phyloP scores from a whole-genome alignment of 64 coral and sea anemone genomes.

The Exaiptasia diaphana region DNA sequence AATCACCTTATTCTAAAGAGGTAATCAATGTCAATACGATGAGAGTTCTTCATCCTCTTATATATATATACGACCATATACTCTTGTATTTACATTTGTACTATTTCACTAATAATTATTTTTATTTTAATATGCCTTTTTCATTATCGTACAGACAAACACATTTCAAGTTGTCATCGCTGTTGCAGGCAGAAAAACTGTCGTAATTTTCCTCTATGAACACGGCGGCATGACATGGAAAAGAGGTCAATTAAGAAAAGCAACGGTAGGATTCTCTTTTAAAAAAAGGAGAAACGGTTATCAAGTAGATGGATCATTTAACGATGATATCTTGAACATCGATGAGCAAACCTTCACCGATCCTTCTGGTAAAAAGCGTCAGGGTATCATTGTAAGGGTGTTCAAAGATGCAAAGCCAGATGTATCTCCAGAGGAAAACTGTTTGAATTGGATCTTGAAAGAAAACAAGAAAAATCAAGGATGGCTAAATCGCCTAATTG shows the following conservation, averaged over 20 bases:
- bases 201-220: constrained; percentile 24
- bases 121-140: neutral
- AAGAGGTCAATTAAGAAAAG: neutral
- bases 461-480: neutral
- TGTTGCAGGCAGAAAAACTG: constrained; percentile 2
- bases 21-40: too few relatives aligned
- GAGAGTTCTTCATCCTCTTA: too few relatives aligned
- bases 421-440: constrained; percentile 15
- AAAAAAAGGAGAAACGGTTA: neutral
- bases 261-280: constrained; percentile 35
- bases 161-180: constrained; percentile 26
- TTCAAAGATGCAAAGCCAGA: neutral
- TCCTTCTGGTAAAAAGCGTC: neutral
- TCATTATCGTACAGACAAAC: constrained; percentile 8
- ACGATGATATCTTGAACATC: constrained; percentile 33
- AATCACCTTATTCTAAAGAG: too few relatives aligned
- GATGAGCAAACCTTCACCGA: constrained; percentile 1
- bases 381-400: constrained; percentile 16
- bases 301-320: constrained; percentile 16
- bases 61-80: too few relatives aligned
- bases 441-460: constrained; percentile 28
- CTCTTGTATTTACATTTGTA: neutral
- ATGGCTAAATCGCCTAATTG: neutral
- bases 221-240: constrained; percentile 40
- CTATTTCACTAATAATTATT: too few relatives aligned